Conservation (phyloP, 1,140 invertebrate genomes). For the Drosophila mauritiana region DNA sequence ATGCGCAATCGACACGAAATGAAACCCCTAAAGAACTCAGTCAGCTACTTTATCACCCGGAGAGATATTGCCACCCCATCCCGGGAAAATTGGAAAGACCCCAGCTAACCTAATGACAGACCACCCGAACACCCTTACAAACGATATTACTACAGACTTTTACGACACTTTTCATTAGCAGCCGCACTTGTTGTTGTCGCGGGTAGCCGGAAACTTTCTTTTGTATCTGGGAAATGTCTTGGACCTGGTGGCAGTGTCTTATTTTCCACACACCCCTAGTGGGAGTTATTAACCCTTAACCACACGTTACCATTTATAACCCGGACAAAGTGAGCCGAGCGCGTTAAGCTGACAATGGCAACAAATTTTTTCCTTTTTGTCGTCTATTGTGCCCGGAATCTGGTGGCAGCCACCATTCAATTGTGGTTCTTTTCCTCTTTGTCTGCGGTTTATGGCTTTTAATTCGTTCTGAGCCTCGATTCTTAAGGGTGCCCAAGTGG, state of each 20-base stretch:
- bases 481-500: constrained; percentile 30
- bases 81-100: background rate
- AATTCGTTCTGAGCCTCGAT: constrained; percentile 62
- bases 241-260: constrained; percentile 16
- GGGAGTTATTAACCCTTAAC: constrained; percentile 81
- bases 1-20: constrained; percentile 4
- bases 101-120: constrained; percentile 16
- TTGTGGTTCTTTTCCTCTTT: constrained; percentile 51
- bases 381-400: constrained; percentile 32
- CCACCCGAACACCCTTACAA: constrained; percentile 23
- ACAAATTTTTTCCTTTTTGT: constrained; percentile 37
- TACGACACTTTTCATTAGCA: constrained; percentile 76
- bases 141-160: constrained; percentile 39
- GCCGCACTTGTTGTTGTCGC: constrained; percentile 61
- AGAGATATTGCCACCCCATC: background rate
- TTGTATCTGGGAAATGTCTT: constrained; percentile 71
- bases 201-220: constrained; percentile 30
- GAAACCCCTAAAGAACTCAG: constrained; percentile 16
- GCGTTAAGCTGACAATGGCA: constrained; percentile 81
- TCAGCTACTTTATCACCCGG: constrained; percentile 29
- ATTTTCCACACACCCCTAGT: constrained; percentile 46
- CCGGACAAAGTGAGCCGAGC: constrained; percentile 31
- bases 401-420: constrained; percentile 51
- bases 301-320: constrained; percentile 79
- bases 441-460: constrained; percentile 78